Conservation (phyloP, 1,140 invertebrate genomes). For the silkworm (Bombyx mori) region ASM3026992v2 NC_085109.1:186001-186500, state of each 20-base stretch:
- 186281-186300: conserved; percentile 7
- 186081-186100: conserved; percentile 19
- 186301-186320: neutral
- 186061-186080: conserved; percentile 19
- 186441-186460: conserved; percentile 10
- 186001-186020: conserved; percentile 13
- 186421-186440: conserved; percentile 14
- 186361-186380: conserved; percentile 3
- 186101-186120: conserved; percentile 15
- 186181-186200: neutral
- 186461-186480: conserved; percentile 8
- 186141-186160: neutral
- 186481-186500: conserved; percentile 7
- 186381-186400: conserved; percentile 9
- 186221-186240: no score
- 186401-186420: conserved; percentile 8
- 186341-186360: conserved; percentile 5
- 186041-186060: conserved; percentile 18
- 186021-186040: conserved; percentile 17
- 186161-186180: neutral
- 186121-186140: conserved; percentile 13
- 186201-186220: no score
- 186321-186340: conserved; percentile 1
- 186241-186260: neutral
- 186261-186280: conserved; percentile 7